phyloP scores from a whole-genome alignment of 2,797 vertebrate species.

The Pangasius sanitwongsei region DNA sequence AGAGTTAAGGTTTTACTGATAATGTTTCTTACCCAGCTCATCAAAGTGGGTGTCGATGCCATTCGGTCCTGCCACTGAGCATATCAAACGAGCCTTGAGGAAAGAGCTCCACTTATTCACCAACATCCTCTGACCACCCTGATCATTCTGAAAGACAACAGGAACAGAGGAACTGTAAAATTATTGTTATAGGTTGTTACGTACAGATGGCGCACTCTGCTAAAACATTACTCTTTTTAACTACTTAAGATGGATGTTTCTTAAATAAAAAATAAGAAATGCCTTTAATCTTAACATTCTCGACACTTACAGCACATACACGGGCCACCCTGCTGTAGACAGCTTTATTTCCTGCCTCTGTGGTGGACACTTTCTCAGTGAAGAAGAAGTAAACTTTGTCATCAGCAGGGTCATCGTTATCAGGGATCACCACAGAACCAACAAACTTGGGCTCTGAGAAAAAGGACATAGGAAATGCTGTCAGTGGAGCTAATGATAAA shows the following conservation, averaged over 20 bases:
- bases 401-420: constrained; percentile 92
- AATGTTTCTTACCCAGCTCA: constrained; percentile 83
- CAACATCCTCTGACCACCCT: constrained; percentile 91
- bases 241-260: not conserved
- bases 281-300: constrained; percentile 53
- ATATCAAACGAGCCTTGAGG: constrained; percentile 90
- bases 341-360: constrained; percentile 79
- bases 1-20: not conserved
- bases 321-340: constrained; percentile 87
- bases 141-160: constrained; percentile 83
- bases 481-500: not conserved
- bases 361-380: constrained; percentile 87
- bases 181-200: not conserved
- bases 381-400: constrained; percentile 98
- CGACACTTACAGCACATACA: constrained; percentile 82
- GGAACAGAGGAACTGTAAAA: not conserved
- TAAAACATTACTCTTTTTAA: not conserved
- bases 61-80: constrained; percentile 89
- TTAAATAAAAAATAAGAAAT: not conserved
- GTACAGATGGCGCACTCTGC: not conserved
- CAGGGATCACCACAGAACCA: constrained; percentile 88
- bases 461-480: not conserved
- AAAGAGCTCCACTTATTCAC: constrained; percentile 97
- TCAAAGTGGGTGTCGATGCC: constrained; percentile 96
- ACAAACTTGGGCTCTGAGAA: constrained; percentile 90